A percentile compares a stretch with the other conserved stretches of the same genome.
Conservation (phyloP, 1,140 invertebrate genomes). For the Brachionus koreanus region DNA sequence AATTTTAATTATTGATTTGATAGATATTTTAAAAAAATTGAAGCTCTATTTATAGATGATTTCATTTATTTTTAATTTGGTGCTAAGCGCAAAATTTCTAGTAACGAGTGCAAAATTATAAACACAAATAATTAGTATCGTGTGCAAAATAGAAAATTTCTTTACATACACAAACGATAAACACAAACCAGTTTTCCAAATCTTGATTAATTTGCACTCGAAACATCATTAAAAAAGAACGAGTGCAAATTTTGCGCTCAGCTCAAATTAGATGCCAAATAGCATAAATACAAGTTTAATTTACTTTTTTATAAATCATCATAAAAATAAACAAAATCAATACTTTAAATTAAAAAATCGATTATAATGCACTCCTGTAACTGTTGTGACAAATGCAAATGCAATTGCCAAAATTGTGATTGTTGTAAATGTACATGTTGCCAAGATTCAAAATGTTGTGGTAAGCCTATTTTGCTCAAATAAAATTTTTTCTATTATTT, state of each 20-base stretch:
- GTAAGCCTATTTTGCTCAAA: background rate
- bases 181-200: background rate
- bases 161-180: background rate
- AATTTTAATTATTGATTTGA: background rate
- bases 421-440: slow-evolving; percentile 31
- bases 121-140: background rate
- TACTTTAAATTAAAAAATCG: background rate
- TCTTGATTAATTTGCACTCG: background rate
- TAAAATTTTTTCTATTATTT: background rate
- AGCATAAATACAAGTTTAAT: background rate
- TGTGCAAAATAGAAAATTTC: background rate
- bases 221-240: background rate
- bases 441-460: slow-evolving; percentile 16
- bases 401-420: slow-evolving; percentile 30
- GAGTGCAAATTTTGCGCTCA: background rate
- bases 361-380: slow-evolving; percentile 11
- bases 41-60: background rate
- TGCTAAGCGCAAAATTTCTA: background rate
- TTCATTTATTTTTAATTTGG: background rate
- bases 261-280: background rate
- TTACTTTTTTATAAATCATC: background rate
- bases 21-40: background rate
- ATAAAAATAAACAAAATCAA: background rate
- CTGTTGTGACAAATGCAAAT: slow-evolving; percentile 38
- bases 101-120: slow-evolving; percentile 13